Evolutionary conservation across 2,797 vertebrate genomes (phyloP), one percentile per base, ranked within the genome.

Genomic region (Rhadinocentrus ornatus): DNA sequence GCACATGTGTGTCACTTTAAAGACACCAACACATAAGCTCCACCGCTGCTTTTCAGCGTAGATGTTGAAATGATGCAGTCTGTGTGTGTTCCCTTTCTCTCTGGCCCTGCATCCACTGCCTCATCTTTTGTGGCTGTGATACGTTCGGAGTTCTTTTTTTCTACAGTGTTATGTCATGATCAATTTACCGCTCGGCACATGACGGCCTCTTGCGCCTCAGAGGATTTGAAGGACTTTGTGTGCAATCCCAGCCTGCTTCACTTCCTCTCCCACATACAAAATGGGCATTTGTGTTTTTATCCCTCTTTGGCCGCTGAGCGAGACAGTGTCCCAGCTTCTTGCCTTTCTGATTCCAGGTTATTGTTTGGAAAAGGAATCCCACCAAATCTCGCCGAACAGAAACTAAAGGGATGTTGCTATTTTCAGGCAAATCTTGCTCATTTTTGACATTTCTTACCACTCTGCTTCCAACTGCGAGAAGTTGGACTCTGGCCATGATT

Each of bases 131-230:
- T 90, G 85, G 86, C 82, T 87, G 70, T 80, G 89, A 92, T 89
- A 89, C 82, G 83, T 91, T 92, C 88, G 60, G 76, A 80, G 46
- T 78, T 85, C 71, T 80, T 84, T 89, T 82, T 86, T 77, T 80
- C 72, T 84, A 77, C 78, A 66, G 71, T 65, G 86, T 87, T 80
- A 74, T 92, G 93, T 93, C 91, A 87, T 73, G 88, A 93, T 94
- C 92, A 93, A 93, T 93, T 93, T 93, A 82, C 87, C 88, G 88
- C 89, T 90, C 88, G 83, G 88, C 91, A 91, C 91, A 93, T 93
- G 92, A 94, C 85, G 88, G 83, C 82, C 87, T 75, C 82, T 75
- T 85, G 89, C 84, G 88, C 89, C 90, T 91, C 86, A 11, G 86
- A 91, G 89, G 91, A 91, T 91, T 92, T 91, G 82, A 90, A 88